phyloP scores from a whole-genome alignment of 2,888 invertebrate species.

The Caenorhabditis sp. region DNA sequence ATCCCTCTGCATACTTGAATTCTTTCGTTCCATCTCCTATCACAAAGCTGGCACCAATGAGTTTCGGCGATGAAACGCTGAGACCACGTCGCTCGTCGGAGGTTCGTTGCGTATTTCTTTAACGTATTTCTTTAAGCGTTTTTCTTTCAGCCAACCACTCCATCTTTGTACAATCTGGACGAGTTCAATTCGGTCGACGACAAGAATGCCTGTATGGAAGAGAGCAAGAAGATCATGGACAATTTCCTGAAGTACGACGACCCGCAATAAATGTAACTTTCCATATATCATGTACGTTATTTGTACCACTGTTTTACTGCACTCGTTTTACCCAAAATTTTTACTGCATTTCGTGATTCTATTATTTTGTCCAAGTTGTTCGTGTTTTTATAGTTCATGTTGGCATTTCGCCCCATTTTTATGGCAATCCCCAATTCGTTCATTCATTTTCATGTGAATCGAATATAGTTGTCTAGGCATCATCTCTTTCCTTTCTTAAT shows the following conservation, averaged over 20 bases:
- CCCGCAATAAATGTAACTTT: conserved; percentile 3
- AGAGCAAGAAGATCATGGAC: conserved; percentile 42
- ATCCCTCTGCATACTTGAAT: conserved; percentile 53
- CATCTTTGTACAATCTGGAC: conserved; percentile 9
- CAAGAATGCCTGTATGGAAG: not conserved
- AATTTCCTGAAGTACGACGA: conserved; percentile 38
- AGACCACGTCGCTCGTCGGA: conserved; percentile 36
- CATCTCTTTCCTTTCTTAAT: conserved; percentile 38
- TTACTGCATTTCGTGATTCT: conserved; percentile 30
- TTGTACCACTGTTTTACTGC: conserved; percentile 33
- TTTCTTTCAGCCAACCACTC: conserved; percentile 41
- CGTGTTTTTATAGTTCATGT: conserved; percentile 27
- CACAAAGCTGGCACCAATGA: conserved; percentile 44
- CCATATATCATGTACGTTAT: not conserved
- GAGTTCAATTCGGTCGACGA: not conserved
- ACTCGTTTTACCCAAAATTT: conserved; percentile 50
- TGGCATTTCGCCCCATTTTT: conserved; percentile 11
- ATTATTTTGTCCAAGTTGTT: conserved; percentile 36
- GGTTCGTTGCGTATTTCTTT: not conserved
- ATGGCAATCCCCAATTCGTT: conserved; percentile 8
- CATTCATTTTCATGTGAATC: conserved; percentile 12
- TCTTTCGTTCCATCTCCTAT: conserved; percentile 57
- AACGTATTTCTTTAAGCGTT: not conserved
- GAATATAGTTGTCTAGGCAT: conserved; percentile 19
- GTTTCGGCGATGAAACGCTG: conserved; percentile 16